Evolutionary conservation across 2,888 invertebrate species (phyloP).

Genomic region (Myopa testacea): DNA sequence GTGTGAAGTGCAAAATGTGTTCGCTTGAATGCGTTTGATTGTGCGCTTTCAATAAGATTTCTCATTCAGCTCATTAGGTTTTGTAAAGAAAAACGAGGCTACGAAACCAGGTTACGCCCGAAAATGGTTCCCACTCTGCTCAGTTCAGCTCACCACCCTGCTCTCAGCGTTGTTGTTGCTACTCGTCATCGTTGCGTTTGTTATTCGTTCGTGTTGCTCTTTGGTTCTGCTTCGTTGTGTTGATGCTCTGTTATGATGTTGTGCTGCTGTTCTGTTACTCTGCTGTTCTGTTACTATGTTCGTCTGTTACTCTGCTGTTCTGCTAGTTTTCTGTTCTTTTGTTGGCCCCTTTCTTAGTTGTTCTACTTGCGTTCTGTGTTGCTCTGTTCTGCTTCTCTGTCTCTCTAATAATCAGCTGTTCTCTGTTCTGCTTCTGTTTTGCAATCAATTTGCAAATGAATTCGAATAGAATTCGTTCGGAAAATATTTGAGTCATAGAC

Average conservation of each 20-base stretch:
- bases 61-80: background rate
- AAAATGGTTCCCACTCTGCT: background rate
- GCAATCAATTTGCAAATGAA: constrained; percentile 4
- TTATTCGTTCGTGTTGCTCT: too few relatives aligned
- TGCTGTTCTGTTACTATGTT: background rate
- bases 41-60: background rate
- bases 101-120: constrained; percentile 23
- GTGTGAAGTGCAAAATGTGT: background rate
- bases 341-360: background rate
- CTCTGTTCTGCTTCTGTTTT: background rate
- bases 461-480: background rate
- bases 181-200: background rate
- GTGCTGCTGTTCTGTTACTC: background rate
- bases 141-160: too few relatives aligned
- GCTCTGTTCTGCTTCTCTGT: too few relatives aligned
- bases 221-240: background rate
- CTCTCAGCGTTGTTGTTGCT: background rate
- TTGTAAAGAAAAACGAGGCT: constrained; percentile 8
- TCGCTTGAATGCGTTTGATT: constrained; percentile 5
- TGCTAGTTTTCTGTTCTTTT: background rate
- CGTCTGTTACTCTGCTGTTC: background rate
- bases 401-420: too few relatives aligned
- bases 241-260: background rate
- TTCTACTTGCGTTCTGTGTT: too few relatives aligned
- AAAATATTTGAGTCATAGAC: background rate